These are phyloP conservation scores for Ophthalmotilapia sp. DNA, from an alignment of 2,113 vertebrate genomes.

Conservation along the genomic window DNA sequence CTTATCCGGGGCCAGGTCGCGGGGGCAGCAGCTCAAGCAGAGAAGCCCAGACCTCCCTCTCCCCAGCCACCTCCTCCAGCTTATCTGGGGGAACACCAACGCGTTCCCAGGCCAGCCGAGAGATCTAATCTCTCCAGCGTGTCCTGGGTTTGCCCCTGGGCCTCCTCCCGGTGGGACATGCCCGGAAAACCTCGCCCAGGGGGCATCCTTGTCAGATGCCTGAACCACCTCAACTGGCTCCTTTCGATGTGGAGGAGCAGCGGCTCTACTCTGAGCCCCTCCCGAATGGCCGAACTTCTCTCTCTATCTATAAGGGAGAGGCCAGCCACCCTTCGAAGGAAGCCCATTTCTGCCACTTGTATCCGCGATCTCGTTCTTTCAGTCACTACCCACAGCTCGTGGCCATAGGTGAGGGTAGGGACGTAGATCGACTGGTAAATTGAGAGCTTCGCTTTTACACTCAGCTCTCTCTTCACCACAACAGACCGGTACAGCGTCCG, in stretches of 20 bases:
- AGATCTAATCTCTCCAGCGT: neutral
- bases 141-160: neutral
- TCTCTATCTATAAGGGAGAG: fast-evolving
- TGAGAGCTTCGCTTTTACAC: neutral
- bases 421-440: fast-evolving
- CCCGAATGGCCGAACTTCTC: no score
- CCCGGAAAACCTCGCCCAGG: fast-evolving
- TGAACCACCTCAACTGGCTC: no score
- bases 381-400: neutral
- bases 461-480: fast-evolving
- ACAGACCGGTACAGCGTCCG: fast-evolving
- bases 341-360: fast-evolving
- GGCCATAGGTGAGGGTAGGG: neutral
- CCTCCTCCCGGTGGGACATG: neutral
- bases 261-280: no score
- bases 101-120: neutral
- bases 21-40: neutral
- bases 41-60: neutral
- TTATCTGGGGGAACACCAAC: neutral
- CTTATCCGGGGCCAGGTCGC: fast-evolving
- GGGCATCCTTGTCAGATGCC: fast-evolving
- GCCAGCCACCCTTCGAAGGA: no score
- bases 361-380: fast-evolving
- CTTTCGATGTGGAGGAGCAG: no score
- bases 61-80: neutral